Base-by-base conservation (phyloP, 2,797 vertebrate genomes). In the Danio aesculapii region DNA sequence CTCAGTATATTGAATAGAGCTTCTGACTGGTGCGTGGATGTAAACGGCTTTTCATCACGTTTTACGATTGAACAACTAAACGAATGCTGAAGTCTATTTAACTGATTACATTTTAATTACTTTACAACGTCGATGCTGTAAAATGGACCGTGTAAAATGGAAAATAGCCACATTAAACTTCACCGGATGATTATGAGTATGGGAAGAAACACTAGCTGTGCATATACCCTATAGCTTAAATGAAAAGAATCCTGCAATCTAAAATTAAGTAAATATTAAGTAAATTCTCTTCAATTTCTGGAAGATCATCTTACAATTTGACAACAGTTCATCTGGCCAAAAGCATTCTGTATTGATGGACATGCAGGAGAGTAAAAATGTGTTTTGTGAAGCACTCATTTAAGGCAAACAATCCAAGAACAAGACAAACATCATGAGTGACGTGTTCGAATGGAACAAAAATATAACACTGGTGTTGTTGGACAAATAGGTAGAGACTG, bases 201-300 rank as follows among this genome's bases (percentile, higher is more conserved):
- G 30, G 3, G 30, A 30, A 30, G 30, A 30, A 30, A 30, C 30
- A 30, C 30, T 30, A 30, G 30, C 30, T 30, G 30, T 30, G 30
- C 30, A 30, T 30, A 30, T 30, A 30, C 3, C 30, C 30, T 30
- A 30, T 3, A 30, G 30, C 30, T 30, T 50, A 17, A 16, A 21
- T 30, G n/a, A 50, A 70, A 68, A 52, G 39, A 43, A 47, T 78
- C 59, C 7, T 5, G 46, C 69, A 67, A 72, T 39, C 77, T 75
- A 84, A 86, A 75, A 79, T n/a, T 82, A 80, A 75, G 87, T 84
- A 43, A 78, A 79, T 77, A n/a, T n/a, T n/a, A 61, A 81, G 69
- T 59, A 39, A 69, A 77, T 17, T 2, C 67, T 68, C 52, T 57
- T 30, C 13, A 52, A 21, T 21, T 67, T 17, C 76, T 61, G 53